These are phyloP conservation scores for Calidris pygmaea DNA, from an alignment of 2,113 vertebrate species.

Conservation along the genomic window DNA sequence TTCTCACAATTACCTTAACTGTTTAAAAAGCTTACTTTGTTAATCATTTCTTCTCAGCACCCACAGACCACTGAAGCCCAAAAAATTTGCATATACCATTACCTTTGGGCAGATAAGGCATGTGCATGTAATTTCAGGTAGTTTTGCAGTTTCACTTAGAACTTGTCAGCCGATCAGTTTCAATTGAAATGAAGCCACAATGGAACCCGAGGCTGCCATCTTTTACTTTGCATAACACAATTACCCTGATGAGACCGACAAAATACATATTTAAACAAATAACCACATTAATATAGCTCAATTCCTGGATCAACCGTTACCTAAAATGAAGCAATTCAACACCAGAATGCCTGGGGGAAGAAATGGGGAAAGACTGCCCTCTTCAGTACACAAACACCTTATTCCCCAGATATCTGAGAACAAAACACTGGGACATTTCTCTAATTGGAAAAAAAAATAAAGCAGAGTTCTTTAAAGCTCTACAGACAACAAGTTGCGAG, in stretches of 20 bases:
- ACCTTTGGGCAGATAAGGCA: background rate
- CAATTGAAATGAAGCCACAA: background rate
- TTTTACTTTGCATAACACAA: background rate
- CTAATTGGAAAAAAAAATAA: background rate
- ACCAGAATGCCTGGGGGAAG: background rate
- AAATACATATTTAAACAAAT: slow-evolving; percentile 36
- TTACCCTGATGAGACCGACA: background rate
- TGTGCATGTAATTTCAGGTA: background rate
- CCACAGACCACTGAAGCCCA: background rate
- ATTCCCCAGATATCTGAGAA: background rate
- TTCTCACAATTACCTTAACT: background rate
- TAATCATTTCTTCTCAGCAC: background rate
- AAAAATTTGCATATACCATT: background rate
- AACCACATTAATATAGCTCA: background rate
- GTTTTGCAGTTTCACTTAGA: background rate
- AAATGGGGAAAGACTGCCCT: slow-evolving; percentile 34
- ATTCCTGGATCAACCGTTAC: background rate
- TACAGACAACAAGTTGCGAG: background rate
- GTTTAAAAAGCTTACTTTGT: background rate
- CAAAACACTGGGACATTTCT: background rate
- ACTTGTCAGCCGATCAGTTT: fast-evolving
- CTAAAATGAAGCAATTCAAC: background rate
- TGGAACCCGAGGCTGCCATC: background rate
- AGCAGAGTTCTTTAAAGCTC: background rate
- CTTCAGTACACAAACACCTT: slow-evolving; percentile 7